Conservation (phyloP, 2,797 vertebrate species). For the Eulemur rubriventer region DNA sequence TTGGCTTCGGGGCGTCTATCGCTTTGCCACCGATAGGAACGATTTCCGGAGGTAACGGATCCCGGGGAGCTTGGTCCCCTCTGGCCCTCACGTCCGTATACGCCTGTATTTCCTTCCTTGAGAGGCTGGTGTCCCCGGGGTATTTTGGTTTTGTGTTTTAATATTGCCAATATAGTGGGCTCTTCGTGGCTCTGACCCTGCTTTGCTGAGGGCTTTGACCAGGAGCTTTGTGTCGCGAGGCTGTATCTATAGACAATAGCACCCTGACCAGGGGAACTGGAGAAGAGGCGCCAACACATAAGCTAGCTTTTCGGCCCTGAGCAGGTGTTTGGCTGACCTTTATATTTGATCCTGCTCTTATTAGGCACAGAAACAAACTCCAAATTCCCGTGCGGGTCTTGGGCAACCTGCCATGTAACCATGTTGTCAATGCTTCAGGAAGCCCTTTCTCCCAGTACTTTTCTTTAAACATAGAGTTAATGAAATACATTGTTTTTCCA, state of each 20-base stretch:
- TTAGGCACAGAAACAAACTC: not conserved
- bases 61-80: not conserved
- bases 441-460: not conserved
- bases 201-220: not conserved
- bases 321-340: not conserved
- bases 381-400: not conserved
- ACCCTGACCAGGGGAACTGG: not conserved
- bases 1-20: conserved; percentile 89
- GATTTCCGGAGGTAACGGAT: conserved; percentile 92
- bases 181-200: not conserved
- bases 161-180: not conserved
- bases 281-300: not conserved
- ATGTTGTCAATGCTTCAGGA: not conserved
- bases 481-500: conserved; percentile 67
- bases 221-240: not conserved
- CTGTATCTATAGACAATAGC: not conserved
- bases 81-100: accelerated
- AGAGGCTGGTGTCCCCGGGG: not conserved
- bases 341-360: not conserved
- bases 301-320: not conserved
- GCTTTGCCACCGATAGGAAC: conserved; percentile 92
- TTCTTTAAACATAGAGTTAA: not conserved
- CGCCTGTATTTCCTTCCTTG: not conserved
- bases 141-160: not conserved
- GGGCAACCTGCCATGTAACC: not conserved